A percentile compares a stretch with the other conserved stretches of the same genome.
Conservation (phyloP, 35 echinoderm and acorn worm genomes). For the Patiria miniata region DNA sequence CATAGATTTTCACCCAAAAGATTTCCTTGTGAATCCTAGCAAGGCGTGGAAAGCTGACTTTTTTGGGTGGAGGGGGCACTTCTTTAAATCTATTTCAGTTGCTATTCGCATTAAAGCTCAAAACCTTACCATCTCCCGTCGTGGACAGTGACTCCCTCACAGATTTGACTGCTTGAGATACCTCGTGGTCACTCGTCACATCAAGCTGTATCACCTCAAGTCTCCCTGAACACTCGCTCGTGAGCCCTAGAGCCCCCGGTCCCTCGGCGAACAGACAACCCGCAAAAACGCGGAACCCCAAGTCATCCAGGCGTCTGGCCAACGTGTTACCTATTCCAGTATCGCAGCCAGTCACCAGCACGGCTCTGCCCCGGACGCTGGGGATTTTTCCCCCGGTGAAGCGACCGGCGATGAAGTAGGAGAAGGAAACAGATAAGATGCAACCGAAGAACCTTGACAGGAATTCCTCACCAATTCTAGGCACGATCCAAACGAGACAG, state of each 20-base stretch:
- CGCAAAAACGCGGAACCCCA: slow-evolving; percentile 76
- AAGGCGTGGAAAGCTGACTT: too few species aligned
- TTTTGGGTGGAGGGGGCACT: too few species aligned
- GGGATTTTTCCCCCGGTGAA: slow-evolving; percentile 2
- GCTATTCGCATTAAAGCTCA: too few species aligned
- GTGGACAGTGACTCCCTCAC: not conserved
- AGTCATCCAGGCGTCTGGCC: slow-evolving; percentile 43
- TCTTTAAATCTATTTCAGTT: too few species aligned
- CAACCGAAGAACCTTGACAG: not conserved
- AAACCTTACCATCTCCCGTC: slow-evolving; percentile 3
- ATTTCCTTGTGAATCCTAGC: too few species aligned
- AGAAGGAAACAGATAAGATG: not conserved
- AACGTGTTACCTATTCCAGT: slow-evolving; percentile 74
- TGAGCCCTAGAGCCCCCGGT: not conserved
- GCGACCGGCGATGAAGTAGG: not conserved
- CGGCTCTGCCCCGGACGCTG: slow-evolving; percentile 48
- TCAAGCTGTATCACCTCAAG: slow-evolving; percentile 29
- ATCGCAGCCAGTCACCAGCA: slow-evolving; percentile 77
- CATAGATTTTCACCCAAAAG: too few species aligned
- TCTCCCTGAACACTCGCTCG: not conserved
- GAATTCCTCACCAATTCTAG: not conserved
- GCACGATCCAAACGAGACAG: not conserved
- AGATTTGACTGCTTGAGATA: not conserved
- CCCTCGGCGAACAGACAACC: slow-evolving; percentile 54
- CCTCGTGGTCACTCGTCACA: slow-evolving; percentile 29